Evolutionary conservation across 2,888 invertebrate genomes (phyloP).

Genomic region (Chironomus tentans): DNA sequence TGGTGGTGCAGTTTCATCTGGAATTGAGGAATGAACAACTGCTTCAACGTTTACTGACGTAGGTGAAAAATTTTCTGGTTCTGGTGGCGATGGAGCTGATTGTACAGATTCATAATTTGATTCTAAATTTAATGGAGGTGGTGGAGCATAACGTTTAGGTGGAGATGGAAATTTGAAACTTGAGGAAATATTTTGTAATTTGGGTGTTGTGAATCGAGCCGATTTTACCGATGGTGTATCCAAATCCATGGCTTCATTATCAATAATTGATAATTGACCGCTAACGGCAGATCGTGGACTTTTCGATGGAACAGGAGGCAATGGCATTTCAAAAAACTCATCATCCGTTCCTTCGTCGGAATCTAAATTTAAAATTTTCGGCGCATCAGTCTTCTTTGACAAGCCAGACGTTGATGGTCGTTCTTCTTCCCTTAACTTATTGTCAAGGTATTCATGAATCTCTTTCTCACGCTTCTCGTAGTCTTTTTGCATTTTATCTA

Average conservation of each 20-base stretch:
- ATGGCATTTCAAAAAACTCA: constrained; percentile 24
- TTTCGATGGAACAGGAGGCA: background rate
- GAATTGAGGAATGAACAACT: background rate
- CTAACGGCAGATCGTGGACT: background rate
- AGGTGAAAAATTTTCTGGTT: background rate
- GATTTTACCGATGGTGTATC: background rate
- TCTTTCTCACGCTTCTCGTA: constrained; percentile 6
- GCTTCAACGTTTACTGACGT: background rate
- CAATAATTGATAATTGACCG: constrained; percentile 3
- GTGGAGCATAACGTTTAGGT: background rate
- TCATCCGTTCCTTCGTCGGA: constrained; percentile 16
- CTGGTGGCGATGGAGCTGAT: background rate
- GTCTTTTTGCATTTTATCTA: background rate
- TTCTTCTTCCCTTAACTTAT: background rate
- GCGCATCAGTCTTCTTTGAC: background rate
- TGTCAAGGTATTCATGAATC: constrained; percentile 7
- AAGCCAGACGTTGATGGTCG: background rate
- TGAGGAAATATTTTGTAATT: background rate
- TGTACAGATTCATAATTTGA: background rate
- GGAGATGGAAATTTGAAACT: background rate
- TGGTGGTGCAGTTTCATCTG: background rate
- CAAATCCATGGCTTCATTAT: background rate
- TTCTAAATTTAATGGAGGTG: background rate
- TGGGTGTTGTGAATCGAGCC: background rate
- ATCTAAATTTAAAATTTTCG: background rate